These are phyloP conservation scores for Villa cingulata DNA, from an alignment of 2,888 invertebrate genomes.

Conservation along the genomic window DNA sequence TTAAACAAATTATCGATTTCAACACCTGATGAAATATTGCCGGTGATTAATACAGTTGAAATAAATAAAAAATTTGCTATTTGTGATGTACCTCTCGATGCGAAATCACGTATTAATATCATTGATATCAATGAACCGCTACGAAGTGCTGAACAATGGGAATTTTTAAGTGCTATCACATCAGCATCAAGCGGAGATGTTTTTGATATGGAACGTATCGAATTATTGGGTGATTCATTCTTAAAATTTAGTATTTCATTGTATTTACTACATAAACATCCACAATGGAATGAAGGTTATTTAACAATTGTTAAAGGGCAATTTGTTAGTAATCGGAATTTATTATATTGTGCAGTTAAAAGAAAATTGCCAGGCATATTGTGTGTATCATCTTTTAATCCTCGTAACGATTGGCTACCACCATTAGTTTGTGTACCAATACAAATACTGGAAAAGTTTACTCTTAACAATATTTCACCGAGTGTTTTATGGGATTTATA, in stretches of 20 bases:
- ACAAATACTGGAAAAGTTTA: conserved; percentile 27
- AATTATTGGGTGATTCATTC: conserved; percentile 76
- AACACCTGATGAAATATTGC: background rate
- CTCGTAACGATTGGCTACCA: conserved; percentile 61
- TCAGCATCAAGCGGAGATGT: conserved; percentile 53
- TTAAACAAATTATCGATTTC: background rate
- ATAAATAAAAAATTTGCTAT: conserved; percentile 1
- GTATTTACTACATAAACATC: conserved; percentile 50
- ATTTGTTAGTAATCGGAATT: conserved; percentile 66
- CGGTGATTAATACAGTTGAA: background rate
- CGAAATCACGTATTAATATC: conserved; percentile 18
- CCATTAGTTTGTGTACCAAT: conserved; percentile 56
- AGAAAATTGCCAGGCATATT: conserved; percentile 29
- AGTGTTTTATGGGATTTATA: conserved; percentile 38
- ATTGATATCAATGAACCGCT: conserved; percentile 13
- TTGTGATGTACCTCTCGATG: conserved; percentile 5
- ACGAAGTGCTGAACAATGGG: conserved; percentile 24
- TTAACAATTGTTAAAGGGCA: conserved; percentile 53
- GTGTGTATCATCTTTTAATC: conserved; percentile 49
- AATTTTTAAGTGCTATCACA: conserved; percentile 47
- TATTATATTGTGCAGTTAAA: conserved; percentile 55
- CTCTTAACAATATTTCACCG: conserved; percentile 28
- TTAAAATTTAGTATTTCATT: conserved; percentile 61
- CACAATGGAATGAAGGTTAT: conserved; percentile 56
- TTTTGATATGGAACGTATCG: conserved; percentile 65